A percentile compares a stretch with the other conserved stretches of the same genome.
Evolutionary conservation across 2,888 invertebrate genomes (phyloP).

Genomic region (Cylloceria caligata): DNA sequence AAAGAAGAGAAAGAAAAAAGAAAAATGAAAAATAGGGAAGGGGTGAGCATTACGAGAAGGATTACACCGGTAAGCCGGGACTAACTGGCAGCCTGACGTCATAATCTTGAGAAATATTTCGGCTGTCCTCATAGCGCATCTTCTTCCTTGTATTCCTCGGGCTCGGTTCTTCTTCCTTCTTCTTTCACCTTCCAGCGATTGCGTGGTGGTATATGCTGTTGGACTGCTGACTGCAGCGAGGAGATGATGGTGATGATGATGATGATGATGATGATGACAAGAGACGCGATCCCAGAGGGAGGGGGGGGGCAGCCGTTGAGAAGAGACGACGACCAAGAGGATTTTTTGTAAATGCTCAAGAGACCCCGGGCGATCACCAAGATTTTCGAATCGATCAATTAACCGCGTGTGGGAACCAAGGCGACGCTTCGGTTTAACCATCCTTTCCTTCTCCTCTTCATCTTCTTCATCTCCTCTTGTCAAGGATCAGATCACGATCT

Average conservation of each 20-base stretch:
- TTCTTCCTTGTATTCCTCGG: conserved; percentile 69
- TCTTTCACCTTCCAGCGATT: conserved; percentile 61
- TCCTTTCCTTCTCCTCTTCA: conserved; percentile 55
- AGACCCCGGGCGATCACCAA: conserved; percentile 81
- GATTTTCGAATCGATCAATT: conserved; percentile 85
- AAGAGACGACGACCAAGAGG: conserved; percentile 29
- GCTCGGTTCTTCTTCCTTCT: conserved; percentile 56
- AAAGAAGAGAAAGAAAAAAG: conserved; percentile 42
- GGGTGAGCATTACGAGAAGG: conserved; percentile 80
- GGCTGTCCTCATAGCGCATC: conserved; percentile 72
- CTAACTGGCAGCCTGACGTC: conserved; percentile 84
- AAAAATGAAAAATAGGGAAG: conserved; percentile 50
- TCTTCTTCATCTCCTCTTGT: conserved; percentile 46
- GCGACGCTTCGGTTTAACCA: conserved; percentile 75
- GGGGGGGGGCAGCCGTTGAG: neutral
- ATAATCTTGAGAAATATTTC: conserved; percentile 84
- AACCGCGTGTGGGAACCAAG: conserved; percentile 84
- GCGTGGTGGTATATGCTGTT: conserved; percentile 23
- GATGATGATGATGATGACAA: conserved; percentile 55
- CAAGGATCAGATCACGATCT: conserved; percentile 80
- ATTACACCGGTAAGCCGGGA: conserved; percentile 83
- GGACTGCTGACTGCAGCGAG: conserved; percentile 46
- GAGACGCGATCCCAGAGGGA: conserved; percentile 30
- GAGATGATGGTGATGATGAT: conserved; percentile 50
- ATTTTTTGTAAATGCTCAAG: conserved; percentile 62